Base-by-base conservation (phyloP, 2,113 vertebrate species). In the Fulica atra region DNA sequence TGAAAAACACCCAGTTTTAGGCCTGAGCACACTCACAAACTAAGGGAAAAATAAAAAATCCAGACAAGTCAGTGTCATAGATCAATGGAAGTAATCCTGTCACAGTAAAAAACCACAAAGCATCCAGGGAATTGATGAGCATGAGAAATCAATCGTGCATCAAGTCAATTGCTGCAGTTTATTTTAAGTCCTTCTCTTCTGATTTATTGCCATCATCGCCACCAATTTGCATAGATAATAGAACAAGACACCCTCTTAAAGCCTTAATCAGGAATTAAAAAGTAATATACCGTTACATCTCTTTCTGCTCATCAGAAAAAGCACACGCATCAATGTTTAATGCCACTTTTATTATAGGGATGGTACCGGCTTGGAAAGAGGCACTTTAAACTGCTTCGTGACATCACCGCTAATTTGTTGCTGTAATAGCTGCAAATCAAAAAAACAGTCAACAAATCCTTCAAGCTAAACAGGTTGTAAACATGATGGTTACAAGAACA, bases 191-290 rank as follows among this genome's bases (percentile, higher is more conserved):
- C 80, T 95, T 86, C 92, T 96, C 73, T 86, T 95, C 85, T 97
- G 94, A 97, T 96, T 97, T 96, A 96, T 90, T 90, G 86, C 87
- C 85, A 82, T 90, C 92, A 60, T 84, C 88, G 92, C 46, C 6
- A 16, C 61, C 81, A 95, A 96, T 97, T 95, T 97, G 91, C 96
- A 97, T 87, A 94, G 92, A 90, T 96, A 91, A 96, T 77, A 87
- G 84, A 96, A 94, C 74, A 90, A 94, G 84, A 76, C 94, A 89
- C 66, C 48, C 94, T 92, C 95, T 94, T 94, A 95, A 96, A 94
- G 78, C 54, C 85, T 95, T 96, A 97, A 96, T 91, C 88, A 91
- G 93, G 74, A 96, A 96, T 97, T 72, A 95, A 80, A 96, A 66
- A 35, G 66, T 80, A 91, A 82, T 81, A 74, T 25, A n/a, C 57